A percentile compares a stretch with the other conserved stretches of the same genome.
These are phyloP conservation scores for Papilio dardanus DNA, from an alignment of 1,140 invertebrate genomes.

Conservation along the genomic window DNA sequence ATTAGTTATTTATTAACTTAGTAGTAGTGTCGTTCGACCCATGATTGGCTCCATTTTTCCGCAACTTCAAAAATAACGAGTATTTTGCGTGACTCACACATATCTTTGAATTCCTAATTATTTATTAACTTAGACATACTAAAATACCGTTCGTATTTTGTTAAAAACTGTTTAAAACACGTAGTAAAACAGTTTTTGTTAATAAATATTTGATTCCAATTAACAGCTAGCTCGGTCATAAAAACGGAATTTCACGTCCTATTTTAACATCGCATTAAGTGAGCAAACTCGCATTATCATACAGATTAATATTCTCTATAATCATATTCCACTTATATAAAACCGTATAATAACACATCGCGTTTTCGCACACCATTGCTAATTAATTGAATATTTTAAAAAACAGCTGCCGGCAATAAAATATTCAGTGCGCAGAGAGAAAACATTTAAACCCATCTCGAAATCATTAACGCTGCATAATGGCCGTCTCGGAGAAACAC, in stretches of 20 bases:
- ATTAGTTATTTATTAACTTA: neutral
- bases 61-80: too few relatives aligned
- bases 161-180: neutral
- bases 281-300: slow-evolving; percentile 45
- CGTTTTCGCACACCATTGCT: slow-evolving; percentile 57
- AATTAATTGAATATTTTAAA: slow-evolving; percentile 59
- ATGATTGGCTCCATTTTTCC: too few relatives aligned
- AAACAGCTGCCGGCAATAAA: slow-evolving; percentile 44
- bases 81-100: too few relatives aligned
- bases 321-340: slow-evolving; percentile 38
- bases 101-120: too few relatives aligned
- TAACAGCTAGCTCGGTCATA: neutral
- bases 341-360: slow-evolving; percentile 29
- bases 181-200: neutral
- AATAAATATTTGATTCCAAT: neutral
- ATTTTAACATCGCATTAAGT: slow-evolving; percentile 8
- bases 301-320: slow-evolving; percentile 48
- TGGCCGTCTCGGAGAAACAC: slow-evolving; percentile 48
- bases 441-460: slow-evolving; percentile 48
- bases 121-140: neutral
- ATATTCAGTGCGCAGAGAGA: slow-evolving; percentile 43
- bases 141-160: neutral
- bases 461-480: slow-evolving; percentile 62
- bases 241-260: slow-evolving; percentile 1
- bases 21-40: too few relatives aligned